A percentile compares a stretch with the other conserved stretches of the same genome.
Conservation (phyloP, 2,888 invertebrate species). For the Coleophora flavipennella region DNA sequence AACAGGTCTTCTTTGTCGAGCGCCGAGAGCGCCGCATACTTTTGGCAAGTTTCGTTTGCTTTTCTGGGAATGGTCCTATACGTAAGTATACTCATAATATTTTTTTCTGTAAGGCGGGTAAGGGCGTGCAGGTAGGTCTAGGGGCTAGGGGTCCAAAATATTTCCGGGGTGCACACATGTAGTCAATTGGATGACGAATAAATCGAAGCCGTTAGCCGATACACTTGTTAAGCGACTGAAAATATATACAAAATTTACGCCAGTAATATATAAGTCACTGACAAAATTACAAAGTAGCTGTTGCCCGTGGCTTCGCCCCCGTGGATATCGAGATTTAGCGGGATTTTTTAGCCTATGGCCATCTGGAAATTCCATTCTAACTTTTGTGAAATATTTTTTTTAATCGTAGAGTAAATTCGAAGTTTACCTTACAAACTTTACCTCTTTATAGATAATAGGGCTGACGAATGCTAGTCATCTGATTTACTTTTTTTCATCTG, state of each 20-base stretch:
- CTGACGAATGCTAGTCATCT: too few relatives aligned
- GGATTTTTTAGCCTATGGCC: too few relatives aligned
- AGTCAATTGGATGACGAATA: background rate
- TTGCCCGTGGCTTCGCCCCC: too few relatives aligned
- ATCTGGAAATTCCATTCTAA: too few relatives aligned
- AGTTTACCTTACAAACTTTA: too few relatives aligned
- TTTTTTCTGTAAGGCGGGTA: background rate
- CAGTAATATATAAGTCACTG: too few relatives aligned
- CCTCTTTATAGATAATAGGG: too few relatives aligned
- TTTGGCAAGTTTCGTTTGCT: conserved; percentile 3
- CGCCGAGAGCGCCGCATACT: conserved; percentile 14
- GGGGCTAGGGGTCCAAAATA: background rate
- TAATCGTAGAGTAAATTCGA: too few relatives aligned
- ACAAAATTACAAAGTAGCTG: too few relatives aligned
- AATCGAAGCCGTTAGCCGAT: background rate
- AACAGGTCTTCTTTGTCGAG: conserved; percentile 16
- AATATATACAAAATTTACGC: background rate
- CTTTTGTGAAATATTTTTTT: too few relatives aligned
- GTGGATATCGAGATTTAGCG: too few relatives aligned
- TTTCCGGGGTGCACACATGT: conserved; percentile 1
- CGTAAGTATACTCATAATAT: background rate
- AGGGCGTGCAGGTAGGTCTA: conserved; percentile 4
- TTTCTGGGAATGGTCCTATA: conserved; percentile 3
- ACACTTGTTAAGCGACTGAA: background rate
- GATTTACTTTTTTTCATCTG: too few relatives aligned